Percentiles rank a stretch among this genome's conserved stretches.
phyloP scores from a whole-genome alignment of 2,888 invertebrate genomes.

The Achlya flavicornis region DNA sequence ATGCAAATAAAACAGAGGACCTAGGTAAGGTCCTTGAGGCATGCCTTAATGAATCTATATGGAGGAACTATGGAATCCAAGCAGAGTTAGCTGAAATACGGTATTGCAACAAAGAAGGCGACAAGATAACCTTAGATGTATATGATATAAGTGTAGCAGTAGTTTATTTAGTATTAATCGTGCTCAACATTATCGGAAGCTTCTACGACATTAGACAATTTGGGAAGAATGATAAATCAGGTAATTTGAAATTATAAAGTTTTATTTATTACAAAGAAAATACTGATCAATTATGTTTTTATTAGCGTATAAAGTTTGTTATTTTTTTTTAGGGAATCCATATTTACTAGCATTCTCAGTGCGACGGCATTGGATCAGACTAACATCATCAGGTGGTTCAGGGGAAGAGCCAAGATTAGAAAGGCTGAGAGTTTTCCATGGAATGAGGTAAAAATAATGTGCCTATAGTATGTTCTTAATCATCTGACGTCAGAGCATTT shows the following conservation, averaged over 20 bases:
- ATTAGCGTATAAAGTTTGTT: background rate
- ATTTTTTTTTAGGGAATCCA: constrained; percentile 59
- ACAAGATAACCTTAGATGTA: constrained; percentile 44
- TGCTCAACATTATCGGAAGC: constrained; percentile 63
- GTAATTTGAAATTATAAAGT: constrained; percentile 32
- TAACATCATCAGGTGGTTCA: constrained; percentile 54
- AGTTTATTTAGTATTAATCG: constrained; percentile 56
- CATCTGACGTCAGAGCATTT: no score
- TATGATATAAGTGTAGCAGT: constrained; percentile 59
- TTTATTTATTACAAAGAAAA: no score
- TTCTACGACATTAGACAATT: constrained; percentile 51
- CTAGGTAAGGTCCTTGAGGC: constrained; percentile 54
- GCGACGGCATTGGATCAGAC: constrained; percentile 62
- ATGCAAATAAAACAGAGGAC: constrained; percentile 37
- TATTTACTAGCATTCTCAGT: constrained; percentile 69
- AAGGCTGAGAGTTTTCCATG: constrained; percentile 67
- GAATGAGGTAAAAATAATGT: constrained; percentile 55
- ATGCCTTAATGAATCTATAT: constrained; percentile 66
- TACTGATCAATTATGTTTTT: background rate
- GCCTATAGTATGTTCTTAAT: background rate
- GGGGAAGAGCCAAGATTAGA: constrained; percentile 61
- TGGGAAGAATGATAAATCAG: constrained; percentile 45
- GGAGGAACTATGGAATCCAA: constrained; percentile 57
- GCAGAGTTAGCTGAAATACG: constrained; percentile 49
- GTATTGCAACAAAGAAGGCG: constrained; percentile 60